A percentile compares a stretch with the other conserved stretches of the same genome.
phyloP scores from a whole-genome alignment of 2,113 vertebrate species.

The Pachypanchax playfairii region DNA sequence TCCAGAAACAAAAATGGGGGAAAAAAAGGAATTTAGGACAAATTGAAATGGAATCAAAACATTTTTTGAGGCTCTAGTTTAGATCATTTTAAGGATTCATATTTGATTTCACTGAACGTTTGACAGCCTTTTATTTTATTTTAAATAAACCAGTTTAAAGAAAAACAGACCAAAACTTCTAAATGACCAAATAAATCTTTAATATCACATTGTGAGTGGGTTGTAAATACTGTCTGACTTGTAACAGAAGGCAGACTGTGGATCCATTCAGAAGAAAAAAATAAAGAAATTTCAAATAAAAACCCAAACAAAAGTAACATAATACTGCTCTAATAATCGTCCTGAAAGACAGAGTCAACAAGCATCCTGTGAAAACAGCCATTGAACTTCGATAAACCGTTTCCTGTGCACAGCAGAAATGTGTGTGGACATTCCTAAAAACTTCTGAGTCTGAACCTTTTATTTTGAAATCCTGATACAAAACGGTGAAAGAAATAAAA shows the following conservation, averaged over 20 bases:
- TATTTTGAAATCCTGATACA: conserved; percentile 38
- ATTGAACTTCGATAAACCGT: neutral
- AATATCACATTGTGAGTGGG: conserved; percentile 33
- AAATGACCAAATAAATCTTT: conserved; percentile 35
- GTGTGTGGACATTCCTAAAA: too few relatives aligned
- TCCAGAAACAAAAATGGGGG: too few relatives aligned
- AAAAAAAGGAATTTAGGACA: too few relatives aligned
- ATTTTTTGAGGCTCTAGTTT: neutral
- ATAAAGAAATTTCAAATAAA: conserved; percentile 35
- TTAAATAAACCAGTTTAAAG: neutral
- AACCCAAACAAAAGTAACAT: conserved; percentile 25
- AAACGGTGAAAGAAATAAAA: conserved; percentile 39
- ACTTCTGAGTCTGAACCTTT: conserved; percentile 28
- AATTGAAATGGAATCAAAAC: neutral
- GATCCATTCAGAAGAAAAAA: too few relatives aligned
- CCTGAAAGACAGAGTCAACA: conserved; percentile 20
- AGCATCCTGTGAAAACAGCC: neutral
- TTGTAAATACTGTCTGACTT: conserved; percentile 55
- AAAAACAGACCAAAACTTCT: conserved; percentile 13
- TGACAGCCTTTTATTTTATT: too few relatives aligned
- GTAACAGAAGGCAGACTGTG: conserved; percentile 32
- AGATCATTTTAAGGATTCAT: too few relatives aligned
- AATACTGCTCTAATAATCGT: conserved; percentile 52
- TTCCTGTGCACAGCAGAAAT: conserved; percentile 29
- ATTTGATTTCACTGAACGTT: too few relatives aligned